A percentile compares a stretch with the other conserved stretches of the same genome.
These are phyloP conservation scores for Cephus nigrinus DNA, from an alignment of 2,888 invertebrate species.

Conservation along the genomic window DNA sequence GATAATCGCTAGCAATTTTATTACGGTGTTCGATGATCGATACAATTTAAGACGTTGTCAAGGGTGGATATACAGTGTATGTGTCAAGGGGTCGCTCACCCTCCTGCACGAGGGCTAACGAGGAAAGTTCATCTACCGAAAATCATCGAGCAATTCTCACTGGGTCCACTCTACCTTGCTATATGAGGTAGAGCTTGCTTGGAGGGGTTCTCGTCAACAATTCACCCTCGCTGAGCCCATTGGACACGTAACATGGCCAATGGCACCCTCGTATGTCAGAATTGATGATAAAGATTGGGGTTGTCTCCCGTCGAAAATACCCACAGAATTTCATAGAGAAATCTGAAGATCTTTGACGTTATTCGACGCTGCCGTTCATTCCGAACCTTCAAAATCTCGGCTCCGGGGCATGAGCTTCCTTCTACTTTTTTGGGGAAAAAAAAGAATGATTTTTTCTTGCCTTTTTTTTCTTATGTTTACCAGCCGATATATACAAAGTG, in stretches of 20 bases:
- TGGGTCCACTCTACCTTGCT: not conserved
- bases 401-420: not conserved
- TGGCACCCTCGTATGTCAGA: not conserved
- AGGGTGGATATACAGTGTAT: not conserved
- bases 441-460: not conserved
- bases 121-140: slow-evolving; percentile 2
- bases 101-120: not conserved
- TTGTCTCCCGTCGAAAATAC: not conserved
- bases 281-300: not conserved
- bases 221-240: not conserved
- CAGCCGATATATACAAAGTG: not conserved
- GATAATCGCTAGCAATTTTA: not conserved
- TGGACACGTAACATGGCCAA: not conserved
- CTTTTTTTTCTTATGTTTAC: not conserved
- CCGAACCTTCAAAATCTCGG: not conserved
- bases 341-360: not conserved
- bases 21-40: not conserved
- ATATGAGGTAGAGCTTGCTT: not conserved
- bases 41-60: not conserved
- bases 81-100: not conserved
- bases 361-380: not conserved
- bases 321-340: not conserved
- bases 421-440: not conserved
- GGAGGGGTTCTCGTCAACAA: not conserved
- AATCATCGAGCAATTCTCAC: not conserved